Evolutionary conservation across 2,797 vertebrate species (phyloP), one percentile per base, ranked within the genome.

Genomic region (Bryconaethiops microstoma): DNA sequence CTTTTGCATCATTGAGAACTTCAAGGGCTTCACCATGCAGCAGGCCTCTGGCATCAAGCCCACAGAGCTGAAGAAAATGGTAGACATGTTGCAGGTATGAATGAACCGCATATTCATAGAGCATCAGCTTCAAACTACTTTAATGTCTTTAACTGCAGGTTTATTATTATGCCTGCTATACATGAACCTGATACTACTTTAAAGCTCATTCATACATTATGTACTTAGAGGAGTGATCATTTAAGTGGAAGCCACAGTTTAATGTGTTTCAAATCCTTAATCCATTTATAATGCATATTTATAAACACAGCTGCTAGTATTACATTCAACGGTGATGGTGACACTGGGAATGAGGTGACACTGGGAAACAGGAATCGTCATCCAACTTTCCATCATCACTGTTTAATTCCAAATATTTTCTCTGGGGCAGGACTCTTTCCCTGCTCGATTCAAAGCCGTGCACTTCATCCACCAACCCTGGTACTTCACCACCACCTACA

Each of bases 401-500:
- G 40, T 50, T n/a, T 76, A 50, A 67, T 76, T 19, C 17, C 39
- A 10, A 8, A 25, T 29, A 55, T 62, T 23, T 83, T 52, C 6
- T 45, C 5, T 79, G 2, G 59, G 21, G n/a, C 87, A 99, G 98
- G 97, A 99, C 83, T 98, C 97, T 0, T 99, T 99, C 88, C 98
- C 98, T 1, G 98, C 97, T 0, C 95, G 98, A 70, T 99, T 99
- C 92, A 99, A 99, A 91, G 97, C 98, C 0, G 95, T 99, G 84
- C 96, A 99, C 91, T 99, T 99, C 92, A 98, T 99, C 91, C 95
- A 99, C 88, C 97, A 99, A 91, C 98, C 98, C 0, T 99, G 98
- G 98, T 99, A 99, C 88, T 99, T 99, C 91, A 98, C 97, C 87
- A 99, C 97, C 67, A 99, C 98, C 82, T 99, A 99, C 92, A 99